Percentiles rank a stretch among this genome's conserved stretches.
Conservation (phyloP, 1,140 invertebrate species). For the Listronotus oregonensis region DNA sequence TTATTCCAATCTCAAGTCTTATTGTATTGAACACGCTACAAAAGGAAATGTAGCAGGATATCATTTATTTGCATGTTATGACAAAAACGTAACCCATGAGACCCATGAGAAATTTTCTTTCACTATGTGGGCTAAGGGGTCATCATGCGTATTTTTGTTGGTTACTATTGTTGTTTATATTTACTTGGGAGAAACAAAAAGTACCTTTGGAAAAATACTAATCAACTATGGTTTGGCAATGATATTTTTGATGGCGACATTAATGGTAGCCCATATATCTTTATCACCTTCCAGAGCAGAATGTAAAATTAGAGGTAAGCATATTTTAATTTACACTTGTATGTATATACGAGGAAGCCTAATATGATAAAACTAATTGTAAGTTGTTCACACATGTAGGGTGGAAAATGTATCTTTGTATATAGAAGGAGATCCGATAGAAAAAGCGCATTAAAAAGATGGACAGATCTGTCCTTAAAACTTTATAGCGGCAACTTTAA, state of each 20-base stretch:
- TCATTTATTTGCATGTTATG: conserved; percentile 31
- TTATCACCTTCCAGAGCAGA: not conserved
- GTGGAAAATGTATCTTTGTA: too few relatives aligned
- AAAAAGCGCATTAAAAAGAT: too few relatives aligned
- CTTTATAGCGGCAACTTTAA: too few relatives aligned
- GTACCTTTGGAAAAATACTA: conserved; percentile 53
- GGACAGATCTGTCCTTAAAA: too few relatives aligned
- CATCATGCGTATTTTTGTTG: conserved; percentile 53
- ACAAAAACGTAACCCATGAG: not conserved
- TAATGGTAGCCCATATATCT: conserved; percentile 32
- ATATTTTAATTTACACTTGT: not conserved
- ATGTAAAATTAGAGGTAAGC: conserved; percentile 38
- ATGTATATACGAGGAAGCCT: too few relatives aligned
- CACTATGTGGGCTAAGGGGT: conserved; percentile 43
- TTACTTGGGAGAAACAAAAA: conserved; percentile 49
- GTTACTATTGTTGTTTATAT: conserved; percentile 53
- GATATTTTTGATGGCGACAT: conserved; percentile 42
- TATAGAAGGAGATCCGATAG: too few relatives aligned
- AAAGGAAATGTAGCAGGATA: conserved; percentile 26
- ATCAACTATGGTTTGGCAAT: conserved; percentile 53
- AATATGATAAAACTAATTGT: too few relatives aligned
- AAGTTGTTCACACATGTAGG: too few relatives aligned
- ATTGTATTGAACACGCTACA: conserved; percentile 43
- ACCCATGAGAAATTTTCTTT: conserved; percentile 38
- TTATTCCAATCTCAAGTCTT: conserved; percentile 18